Evolutionary conservation across 1,140 invertebrate species (phyloP).

Genomic region (Steinernema khuongi): DNA sequence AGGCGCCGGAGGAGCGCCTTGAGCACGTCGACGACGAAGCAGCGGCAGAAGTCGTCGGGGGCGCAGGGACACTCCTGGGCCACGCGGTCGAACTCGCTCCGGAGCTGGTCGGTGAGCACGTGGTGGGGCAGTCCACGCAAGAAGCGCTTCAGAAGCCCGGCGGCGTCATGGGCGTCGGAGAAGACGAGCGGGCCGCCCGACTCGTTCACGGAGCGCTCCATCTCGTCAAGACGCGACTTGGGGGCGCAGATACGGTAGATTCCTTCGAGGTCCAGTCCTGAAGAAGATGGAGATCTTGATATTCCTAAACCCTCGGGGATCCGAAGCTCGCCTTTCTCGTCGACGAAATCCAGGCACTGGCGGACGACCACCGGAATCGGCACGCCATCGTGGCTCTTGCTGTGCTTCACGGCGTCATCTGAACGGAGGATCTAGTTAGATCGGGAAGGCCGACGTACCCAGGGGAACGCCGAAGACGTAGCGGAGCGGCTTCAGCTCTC

Average conservation of each 20-base stretch:
- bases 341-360: slow-evolving; percentile 48
- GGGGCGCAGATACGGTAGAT: slow-evolving; percentile 49
- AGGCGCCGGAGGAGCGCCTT: slow-evolving; percentile 37
- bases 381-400: slow-evolving; percentile 42
- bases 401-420: slow-evolving; percentile 36
- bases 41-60: slow-evolving; percentile 29
- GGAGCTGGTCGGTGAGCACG: slow-evolving; percentile 21
- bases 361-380: slow-evolving; percentile 45
- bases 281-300: slow-evolving; percentile 34
- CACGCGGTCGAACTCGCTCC: background rate
- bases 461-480: background rate
- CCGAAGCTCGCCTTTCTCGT: slow-evolving; percentile 29
- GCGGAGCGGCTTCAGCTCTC: background rate
- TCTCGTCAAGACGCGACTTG: slow-evolving; percentile 44
- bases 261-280: slow-evolving; percentile 47
- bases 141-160: slow-evolving; percentile 47
- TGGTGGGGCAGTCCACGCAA: slow-evolving; percentile 32
- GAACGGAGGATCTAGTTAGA: background rate
- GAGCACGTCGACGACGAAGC: slow-evolving; percentile 25
- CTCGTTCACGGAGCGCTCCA: slow-evolving; percentile 39
- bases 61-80: background rate
- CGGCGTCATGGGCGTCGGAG: slow-evolving; percentile 45
- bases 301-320: too few relatives aligned
- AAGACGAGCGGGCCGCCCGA: slow-evolving; percentile 21
- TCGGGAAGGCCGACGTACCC: background rate